Percentiles rank a stretch among this genome's conserved stretches.
phyloP scores from a whole-genome alignment of 2,113 vertebrate genomes.

The Oplegnathus fasciatus region DNA sequence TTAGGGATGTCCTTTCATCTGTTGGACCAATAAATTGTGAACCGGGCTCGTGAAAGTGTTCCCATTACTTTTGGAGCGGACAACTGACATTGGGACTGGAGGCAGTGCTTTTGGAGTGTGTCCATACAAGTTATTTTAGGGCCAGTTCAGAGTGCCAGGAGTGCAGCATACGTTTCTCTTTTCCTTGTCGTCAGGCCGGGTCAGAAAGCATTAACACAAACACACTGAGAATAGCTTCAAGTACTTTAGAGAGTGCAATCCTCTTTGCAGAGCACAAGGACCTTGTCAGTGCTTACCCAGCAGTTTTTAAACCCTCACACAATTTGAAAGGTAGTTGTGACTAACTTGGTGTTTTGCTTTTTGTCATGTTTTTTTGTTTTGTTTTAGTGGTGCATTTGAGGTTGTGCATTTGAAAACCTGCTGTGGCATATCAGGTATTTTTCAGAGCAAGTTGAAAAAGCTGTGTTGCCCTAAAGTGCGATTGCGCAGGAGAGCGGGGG shows the following conservation, averaged over 20 bases:
- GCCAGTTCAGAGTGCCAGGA: conserved; percentile 51
- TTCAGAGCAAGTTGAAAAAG: conserved; percentile 23
- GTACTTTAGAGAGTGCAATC: conserved; percentile 72
- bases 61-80: conserved; percentile 54
- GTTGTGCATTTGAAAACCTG: conserved; percentile 17
- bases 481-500: conserved; percentile 45
- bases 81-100: conserved; percentile 57
- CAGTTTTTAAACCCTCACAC: conserved; percentile 63
- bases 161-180: conserved; percentile 57
- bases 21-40: conserved; percentile 48
- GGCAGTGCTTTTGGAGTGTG: conserved; percentile 54
- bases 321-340: conserved; percentile 1
- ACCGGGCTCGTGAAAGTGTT: conserved; percentile 41
- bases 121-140: conserved; percentile 72
- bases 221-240: conserved; percentile 76
- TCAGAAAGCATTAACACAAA: conserved; percentile 74
- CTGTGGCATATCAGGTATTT: background rate
- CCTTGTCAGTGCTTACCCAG: conserved; percentile 65
- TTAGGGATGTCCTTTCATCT: conserved; percentile 57
- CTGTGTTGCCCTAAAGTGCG: conserved; percentile 15
- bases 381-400: background rate
- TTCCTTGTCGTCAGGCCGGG: conserved; percentile 56
- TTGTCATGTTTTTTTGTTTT: background rate
- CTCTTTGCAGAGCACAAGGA: conserved; percentile 70
- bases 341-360: background rate